These are phyloP conservation scores for Bambusicola thoracicus DNA, from an alignment of 2,113 vertebrate genomes.

Conservation along the genomic window DNA sequence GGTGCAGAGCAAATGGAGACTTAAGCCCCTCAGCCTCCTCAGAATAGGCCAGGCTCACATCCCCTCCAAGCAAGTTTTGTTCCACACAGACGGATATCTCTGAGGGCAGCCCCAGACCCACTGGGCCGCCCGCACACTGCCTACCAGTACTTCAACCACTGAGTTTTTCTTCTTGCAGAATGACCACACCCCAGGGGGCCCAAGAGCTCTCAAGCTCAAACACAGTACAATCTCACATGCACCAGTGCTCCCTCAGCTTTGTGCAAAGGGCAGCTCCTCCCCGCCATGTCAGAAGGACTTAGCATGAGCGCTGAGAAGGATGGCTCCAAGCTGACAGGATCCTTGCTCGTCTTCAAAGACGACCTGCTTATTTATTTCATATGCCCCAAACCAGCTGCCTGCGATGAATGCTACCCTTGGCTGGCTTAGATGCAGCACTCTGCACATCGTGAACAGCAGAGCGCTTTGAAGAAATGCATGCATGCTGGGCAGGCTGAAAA, in stretches of 20 bases:
- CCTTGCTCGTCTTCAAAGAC: background rate
- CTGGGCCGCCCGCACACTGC: no score
- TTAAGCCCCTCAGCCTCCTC: no score
- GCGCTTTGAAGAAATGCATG: accelerated
- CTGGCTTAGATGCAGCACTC: background rate
- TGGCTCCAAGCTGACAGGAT: background rate
- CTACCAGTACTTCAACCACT: background rate
- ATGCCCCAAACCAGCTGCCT: accelerated
- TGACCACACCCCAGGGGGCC: background rate
- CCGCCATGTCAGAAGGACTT: background rate
- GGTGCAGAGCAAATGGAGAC: no score
- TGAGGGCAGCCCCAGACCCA: no score
- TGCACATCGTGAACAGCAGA: background rate
- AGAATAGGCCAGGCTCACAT: no score
- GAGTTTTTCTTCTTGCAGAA: background rate
- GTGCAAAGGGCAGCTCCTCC: background rate
- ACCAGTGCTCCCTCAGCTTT: background rate
- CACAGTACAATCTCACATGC: background rate
- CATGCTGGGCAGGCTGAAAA: background rate
- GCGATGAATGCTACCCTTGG: accelerated
- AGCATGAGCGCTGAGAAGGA: background rate
- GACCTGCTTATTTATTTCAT: background rate
- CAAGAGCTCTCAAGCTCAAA: background rate
- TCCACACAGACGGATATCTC: no score
- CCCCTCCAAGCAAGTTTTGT: no score